phyloP scores from a whole-genome alignment of 1,140 invertebrate species.

The Akabosia matsudoensis region DNA sequence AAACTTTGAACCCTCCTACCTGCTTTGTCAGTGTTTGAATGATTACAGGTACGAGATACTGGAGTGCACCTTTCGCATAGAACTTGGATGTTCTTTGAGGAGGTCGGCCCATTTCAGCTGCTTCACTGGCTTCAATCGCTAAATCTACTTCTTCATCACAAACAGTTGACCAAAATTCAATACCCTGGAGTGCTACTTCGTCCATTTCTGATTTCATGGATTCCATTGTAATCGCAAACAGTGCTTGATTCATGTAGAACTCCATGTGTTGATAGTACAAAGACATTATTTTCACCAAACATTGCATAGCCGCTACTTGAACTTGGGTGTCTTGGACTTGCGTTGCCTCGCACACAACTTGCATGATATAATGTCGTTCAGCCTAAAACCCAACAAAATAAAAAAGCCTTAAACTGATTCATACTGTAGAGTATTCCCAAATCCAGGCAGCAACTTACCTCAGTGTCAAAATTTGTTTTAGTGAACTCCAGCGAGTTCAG shows the following conservation, averaged over 20 bases:
- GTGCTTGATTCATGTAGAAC: constrained; percentile 93
- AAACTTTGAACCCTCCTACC: constrained; percentile 49
- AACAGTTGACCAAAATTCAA: constrained; percentile 99
- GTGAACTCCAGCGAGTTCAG: constrained; percentile 99
- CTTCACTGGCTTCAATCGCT: constrained; percentile 90
- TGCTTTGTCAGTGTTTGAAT: constrained; percentile 94
- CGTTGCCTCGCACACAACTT: constrained; percentile 92
- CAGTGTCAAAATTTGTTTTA: constrained; percentile 96
- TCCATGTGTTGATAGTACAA: constrained; percentile 99
- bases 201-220: constrained; percentile 97
- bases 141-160: constrained; percentile 99
- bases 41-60: constrained; percentile 90
- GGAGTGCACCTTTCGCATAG: constrained; percentile 94
- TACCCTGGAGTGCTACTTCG: constrained; percentile 95
- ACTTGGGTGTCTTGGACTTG: constrained; percentile 81
- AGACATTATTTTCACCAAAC: constrained; percentile 97
- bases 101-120: constrained; percentile 83
- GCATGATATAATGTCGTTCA: constrained; percentile 99
- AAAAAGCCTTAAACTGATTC: no score
- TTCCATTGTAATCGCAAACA: constrained; percentile 98
- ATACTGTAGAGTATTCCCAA: no score
- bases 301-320: constrained; percentile 92
- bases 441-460: constrained; percentile 58
- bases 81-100: constrained; percentile 82
- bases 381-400: constrained; percentile 58